These are phyloP conservation scores for Pelvicachromis taeniatus DNA, from an alignment of 2,113 vertebrate species.

Conservation along the genomic window DNA sequence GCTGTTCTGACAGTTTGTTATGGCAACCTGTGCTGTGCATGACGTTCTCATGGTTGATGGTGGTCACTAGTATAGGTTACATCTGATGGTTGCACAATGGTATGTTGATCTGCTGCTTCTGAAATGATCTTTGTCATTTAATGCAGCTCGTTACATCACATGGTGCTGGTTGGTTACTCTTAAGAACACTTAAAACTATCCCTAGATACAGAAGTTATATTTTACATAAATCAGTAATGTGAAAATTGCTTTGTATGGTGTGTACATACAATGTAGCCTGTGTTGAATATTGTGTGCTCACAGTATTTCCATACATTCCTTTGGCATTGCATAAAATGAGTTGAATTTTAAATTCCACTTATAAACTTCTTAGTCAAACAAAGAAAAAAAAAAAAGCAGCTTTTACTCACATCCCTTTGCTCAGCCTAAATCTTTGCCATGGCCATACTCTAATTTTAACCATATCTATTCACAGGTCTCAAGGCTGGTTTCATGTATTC, in stretches of 20 bases:
- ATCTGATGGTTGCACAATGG: neutral
- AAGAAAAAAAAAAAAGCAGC: neutral
- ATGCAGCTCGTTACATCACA: neutral
- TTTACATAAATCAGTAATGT: slow-evolving; percentile 48
- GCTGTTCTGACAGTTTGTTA: slow-evolving; percentile 10
- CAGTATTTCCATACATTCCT: slow-evolving; percentile 4
- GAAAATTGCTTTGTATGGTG: slow-evolving; percentile 42
- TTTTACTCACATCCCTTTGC: neutral
- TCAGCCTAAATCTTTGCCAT: neutral
- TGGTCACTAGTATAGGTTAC: neutral
- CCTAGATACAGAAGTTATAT: slow-evolving; percentile 22
- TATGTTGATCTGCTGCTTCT: neutral
- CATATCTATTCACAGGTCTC: neutral
- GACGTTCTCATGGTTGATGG: neutral
- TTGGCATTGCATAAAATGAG: neutral
- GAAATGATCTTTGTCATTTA: neutral
- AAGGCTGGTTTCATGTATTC: slow-evolving; percentile 22
- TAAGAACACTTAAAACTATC: slow-evolving; percentile 20
- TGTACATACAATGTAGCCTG: slow-evolving; percentile 31
- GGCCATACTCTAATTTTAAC: neutral
- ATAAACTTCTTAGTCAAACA: neutral
- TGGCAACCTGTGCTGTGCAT: slow-evolving; percentile 1
- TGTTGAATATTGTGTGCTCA: slow-evolving; percentile 18
- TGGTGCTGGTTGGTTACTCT: slow-evolving; percentile 40
- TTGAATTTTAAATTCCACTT: slow-evolving; percentile 17